Percentiles rank a stretch among this genome's conserved stretches.
Conservation (phyloP, 2,797 vertebrate genomes). For the Poeciliopsis paucimaculata region DNA sequence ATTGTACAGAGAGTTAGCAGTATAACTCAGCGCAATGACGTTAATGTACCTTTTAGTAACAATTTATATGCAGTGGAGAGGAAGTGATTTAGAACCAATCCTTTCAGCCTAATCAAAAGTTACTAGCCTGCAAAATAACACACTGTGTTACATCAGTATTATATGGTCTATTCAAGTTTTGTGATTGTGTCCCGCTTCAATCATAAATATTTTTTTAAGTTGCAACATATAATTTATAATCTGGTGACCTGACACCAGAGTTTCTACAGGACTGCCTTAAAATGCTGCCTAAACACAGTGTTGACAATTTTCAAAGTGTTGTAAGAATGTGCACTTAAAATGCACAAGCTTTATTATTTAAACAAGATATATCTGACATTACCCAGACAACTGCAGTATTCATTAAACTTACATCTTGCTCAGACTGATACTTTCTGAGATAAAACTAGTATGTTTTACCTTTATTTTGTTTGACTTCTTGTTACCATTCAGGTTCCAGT, state of each 20-base stretch:
- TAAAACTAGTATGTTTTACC: neutral
- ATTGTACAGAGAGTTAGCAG: neutral
- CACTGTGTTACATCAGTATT: neutral
- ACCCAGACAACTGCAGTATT: neutral
- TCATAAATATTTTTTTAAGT: neutral
- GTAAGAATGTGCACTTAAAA: neutral
- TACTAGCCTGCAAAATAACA: neutral
- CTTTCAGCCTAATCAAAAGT: too few relatives aligned
- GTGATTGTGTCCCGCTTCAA: neutral
- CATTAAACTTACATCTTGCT: neutral
- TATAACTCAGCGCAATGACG: neutral
- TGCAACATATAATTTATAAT: neutral
- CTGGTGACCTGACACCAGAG: neutral
- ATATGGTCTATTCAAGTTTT: neutral
- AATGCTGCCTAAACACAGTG: neutral
- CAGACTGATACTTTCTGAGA: neutral
- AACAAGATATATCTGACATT: neutral
- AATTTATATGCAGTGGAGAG: too few relatives aligned
- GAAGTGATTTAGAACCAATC: too few relatives aligned
- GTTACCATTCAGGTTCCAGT: neutral
- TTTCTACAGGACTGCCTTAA: neutral
- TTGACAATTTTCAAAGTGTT: neutral
- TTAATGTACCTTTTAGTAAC: neutral
- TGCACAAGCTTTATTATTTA: neutral
- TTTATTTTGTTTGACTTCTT: neutral